Base-by-base conservation (phyloP, 2,113 vertebrate genomes). In the Ptychochromis oligacanthus region DNA sequence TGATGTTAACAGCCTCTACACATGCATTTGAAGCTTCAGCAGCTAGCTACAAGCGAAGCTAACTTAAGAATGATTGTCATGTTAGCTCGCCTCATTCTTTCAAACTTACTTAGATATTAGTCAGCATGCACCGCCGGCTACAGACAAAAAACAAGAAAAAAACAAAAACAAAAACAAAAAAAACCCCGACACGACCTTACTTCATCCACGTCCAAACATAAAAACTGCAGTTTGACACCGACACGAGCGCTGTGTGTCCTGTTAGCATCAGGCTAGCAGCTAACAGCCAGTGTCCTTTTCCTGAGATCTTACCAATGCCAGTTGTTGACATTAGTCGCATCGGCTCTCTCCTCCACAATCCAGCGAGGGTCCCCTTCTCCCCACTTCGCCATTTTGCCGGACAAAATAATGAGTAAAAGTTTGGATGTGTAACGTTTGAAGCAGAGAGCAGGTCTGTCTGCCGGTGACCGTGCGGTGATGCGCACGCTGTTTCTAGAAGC, bases 361-460 rank as follows among this genome's bases (percentile, higher is more conserved):
- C 98, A 99, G 24, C 98, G 97, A 91, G 98, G 98, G 95, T 99
- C 98, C 40, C 98, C 98, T 96, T 99, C 96, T n/a, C 98, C 98
- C 98, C 98, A 99, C 94, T 98, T 99, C 9, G 98, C 98, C 98
- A 99, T 99, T 10, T 58, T 3, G 4, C 5, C 13, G 7, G 12
- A 3, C 57, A 15, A n/a, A 46, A 58, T 54, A 55, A 7, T 20
- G 7, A 36, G 22, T n/a, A 56, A 57, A 17, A 10, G 38, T 10
- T 12, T 54, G 7, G 14, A 4, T 0, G 34, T n/a, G 10, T 61
- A 4, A 1, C 0, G 36, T 1, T n/a, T 22, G 6, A 11, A 2
- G 36, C 26, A 2, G 26, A 15, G 11, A 55, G 24, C 24, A 1
- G 24, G 28, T n/a, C 2, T 2, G 15, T 77, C 40, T 54, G 67